Percentiles rank a stretch among this genome's conserved stretches.
Evolutionary conservation across 2,113 vertebrate genomes (phyloP).

Genomic region (Fregata magnificens): DNA sequence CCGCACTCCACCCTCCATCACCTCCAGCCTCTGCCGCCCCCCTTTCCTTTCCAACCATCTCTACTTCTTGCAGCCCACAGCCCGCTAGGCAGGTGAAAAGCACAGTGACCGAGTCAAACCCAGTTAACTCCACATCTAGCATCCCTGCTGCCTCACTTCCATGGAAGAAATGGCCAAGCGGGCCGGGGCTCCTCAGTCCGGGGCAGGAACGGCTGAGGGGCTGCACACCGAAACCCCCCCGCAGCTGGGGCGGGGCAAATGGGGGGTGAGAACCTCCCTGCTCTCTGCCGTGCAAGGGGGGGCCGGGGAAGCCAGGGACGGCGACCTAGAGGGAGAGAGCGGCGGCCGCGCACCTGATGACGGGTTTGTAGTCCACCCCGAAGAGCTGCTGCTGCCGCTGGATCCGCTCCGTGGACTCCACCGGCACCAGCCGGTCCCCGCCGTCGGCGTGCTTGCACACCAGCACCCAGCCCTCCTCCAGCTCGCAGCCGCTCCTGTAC

Average conservation of each 20-base stretch:
- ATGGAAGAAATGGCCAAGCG: no score
- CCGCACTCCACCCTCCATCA: background rate
- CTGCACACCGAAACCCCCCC: background rate
- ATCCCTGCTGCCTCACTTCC: background rate
- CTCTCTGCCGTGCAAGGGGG: no score
- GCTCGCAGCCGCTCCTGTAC: slow-evolving; percentile 81
- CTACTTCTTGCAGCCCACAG: background rate
- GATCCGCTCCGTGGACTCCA: slow-evolving; percentile 87
- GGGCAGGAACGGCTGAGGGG: background rate
- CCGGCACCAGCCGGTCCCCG: slow-evolving; percentile 89
- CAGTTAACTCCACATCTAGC: background rate
- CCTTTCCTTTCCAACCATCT: background rate
- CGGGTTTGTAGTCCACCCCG: slow-evolving; percentile 89
- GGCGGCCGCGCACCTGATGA: slow-evolving; percentile 76
- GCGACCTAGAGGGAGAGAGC: background rate
- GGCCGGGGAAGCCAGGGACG: no score
- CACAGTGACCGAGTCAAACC: background rate
- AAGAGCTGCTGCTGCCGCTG: slow-evolving; percentile 92
- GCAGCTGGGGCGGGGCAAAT: background rate
- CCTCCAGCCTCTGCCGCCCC: rapidly evolving
- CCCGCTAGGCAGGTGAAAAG: background rate
- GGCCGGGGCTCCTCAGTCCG: background rate
- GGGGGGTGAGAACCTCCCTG: background rate
- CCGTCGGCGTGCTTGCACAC: slow-evolving; percentile 92
- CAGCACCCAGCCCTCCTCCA: slow-evolving; percentile 92